Evolutionary conservation across 37 sponge, comb jelly and placozoan species (phyloP), one percentile per base, ranked within the genome.

Genomic region (Geodia barretti): DNA sequence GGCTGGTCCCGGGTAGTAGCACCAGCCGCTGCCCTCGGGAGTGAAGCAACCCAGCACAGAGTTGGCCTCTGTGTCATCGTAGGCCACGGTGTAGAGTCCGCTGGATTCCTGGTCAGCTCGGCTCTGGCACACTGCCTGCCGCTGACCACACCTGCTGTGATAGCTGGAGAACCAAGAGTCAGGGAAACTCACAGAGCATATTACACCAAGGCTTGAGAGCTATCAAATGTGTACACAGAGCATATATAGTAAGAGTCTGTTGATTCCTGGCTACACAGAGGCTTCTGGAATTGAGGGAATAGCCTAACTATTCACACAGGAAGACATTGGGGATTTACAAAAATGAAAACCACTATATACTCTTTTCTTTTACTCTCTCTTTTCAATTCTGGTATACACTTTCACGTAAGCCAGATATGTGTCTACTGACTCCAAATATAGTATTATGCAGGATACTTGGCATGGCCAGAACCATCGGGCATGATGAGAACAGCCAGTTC

Each of bases 21-120:
- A 89, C 76, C 87, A 86, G 64, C 40, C 84, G 40, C 38, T 79
- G 24, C 97, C 97, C 60, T 40, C 31, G 4, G 97, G 92, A 32
- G 76, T 86, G 86, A 93, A 96, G 72, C 68, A 90, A 19, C 84
- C 94, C 39, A 93, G 74, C 79, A 96, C 81, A 35, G 68, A n/a
- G 65, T 39, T 39, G 24, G 25, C 74, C 26, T 81, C 87, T 1
- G 34, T 54, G 62, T 96, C 84, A 39, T 83, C 80, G 74, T 78
- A 96, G 67, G 84, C 89, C 33, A 81, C 62, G 25, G 84, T 79
- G 77, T 93, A 87, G 42, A 86, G 64, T 1, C 88, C 92, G 64
- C 38, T 87, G n/a, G 61, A 64, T 36, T 71, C 81, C 32, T 70
- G 42, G 30, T 73, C 87, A 39, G 78, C 77, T 14, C 95, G 69